Conservation (phyloP, 2,888 invertebrate species). For the Cryptus viduatorius region DNA sequence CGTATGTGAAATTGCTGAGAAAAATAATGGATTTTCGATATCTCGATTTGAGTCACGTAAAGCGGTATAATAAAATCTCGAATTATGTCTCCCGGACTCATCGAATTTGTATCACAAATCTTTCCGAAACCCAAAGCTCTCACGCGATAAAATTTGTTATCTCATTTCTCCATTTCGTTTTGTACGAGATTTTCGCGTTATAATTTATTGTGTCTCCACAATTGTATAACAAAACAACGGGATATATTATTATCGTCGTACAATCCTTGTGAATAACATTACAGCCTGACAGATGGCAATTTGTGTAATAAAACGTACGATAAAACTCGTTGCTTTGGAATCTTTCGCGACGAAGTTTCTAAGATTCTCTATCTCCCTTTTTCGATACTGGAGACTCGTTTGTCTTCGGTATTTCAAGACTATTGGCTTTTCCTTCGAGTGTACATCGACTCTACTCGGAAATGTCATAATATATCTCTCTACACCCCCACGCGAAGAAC, state of each 20-base stretch:
- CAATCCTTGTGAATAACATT: conserved; percentile 21
- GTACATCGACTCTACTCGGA: conserved; percentile 5
- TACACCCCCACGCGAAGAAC: neutral
- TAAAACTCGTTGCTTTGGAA: conserved; percentile 56
- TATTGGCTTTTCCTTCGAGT: conserved; percentile 21
- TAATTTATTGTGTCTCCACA: conserved; percentile 51
- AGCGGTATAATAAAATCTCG: conserved; percentile 39
- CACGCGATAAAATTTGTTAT: conserved; percentile 61
- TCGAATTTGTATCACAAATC: conserved; percentile 60
- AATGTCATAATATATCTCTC: conserved; percentile 43
- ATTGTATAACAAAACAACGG: conserved; percentile 57
- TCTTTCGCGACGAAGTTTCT: conserved; percentile 20
- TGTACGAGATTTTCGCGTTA: conserved; percentile 41
- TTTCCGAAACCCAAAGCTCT: conserved; percentile 32
- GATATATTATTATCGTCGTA: conserved; percentile 53
- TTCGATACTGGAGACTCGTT: conserved; percentile 49
- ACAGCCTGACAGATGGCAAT: conserved; percentile 43
- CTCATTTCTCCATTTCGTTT: conserved; percentile 21
- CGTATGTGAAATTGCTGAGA: neutral
- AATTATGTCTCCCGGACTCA: conserved; percentile 37
- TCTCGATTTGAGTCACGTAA: conserved; percentile 10
- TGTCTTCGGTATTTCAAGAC: conserved; percentile 52
- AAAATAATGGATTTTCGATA: conserved; percentile 3
- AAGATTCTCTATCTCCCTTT: conserved; percentile 10
- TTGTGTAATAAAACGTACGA: conserved; percentile 59